Conservation (phyloP, 1,140 invertebrate species). For the Pogonomyrmex barbatus region DNA sequence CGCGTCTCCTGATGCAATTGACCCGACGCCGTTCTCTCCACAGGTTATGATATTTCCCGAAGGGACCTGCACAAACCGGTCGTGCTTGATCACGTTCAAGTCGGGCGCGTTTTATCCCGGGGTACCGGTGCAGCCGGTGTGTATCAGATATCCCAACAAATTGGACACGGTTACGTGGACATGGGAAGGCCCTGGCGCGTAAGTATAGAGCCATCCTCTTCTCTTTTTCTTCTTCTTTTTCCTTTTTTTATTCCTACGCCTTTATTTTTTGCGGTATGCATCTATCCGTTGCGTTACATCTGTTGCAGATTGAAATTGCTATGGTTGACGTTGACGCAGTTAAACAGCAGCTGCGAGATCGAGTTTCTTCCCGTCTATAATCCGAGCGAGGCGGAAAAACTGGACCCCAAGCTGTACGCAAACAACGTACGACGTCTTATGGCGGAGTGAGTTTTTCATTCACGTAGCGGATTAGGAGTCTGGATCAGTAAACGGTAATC, state of each 20-base stretch:
- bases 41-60: slow-evolving; percentile 98
- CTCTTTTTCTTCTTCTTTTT: background rate
- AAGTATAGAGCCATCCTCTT: slow-evolving; percentile 85
- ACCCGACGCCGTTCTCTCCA: slow-evolving; percentile 49
- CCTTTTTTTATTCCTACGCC: background rate
- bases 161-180: slow-evolving; percentile 98
- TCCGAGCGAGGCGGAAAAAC: slow-evolving; percentile 94
- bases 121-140: slow-evolving; percentile 97
- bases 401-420: slow-evolving; percentile 95
- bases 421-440: slow-evolving; percentile 96
- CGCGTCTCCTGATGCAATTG: slow-evolving; percentile 12
- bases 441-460: slow-evolving; percentile 92
- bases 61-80: slow-evolving; percentile 97
- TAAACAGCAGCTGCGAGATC: slow-evolving; percentile 96
- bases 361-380: slow-evolving; percentile 97
- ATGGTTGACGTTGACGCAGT: slow-evolving; percentile 96
- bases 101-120: slow-evolving; percentile 96
- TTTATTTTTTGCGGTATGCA: background rate
- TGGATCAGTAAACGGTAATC: background rate
- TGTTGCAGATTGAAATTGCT: slow-evolving; percentile 92
- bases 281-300: slow-evolving; percentile 9
- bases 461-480: background rate
- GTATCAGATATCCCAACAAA: slow-evolving; percentile 96
- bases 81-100: slow-evolving; percentile 98
- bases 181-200: slow-evolving; percentile 98